These are phyloP conservation scores for Drymonia ruficornis DNA, from an alignment of 2,888 invertebrate species.

Conservation along the genomic window DNA sequence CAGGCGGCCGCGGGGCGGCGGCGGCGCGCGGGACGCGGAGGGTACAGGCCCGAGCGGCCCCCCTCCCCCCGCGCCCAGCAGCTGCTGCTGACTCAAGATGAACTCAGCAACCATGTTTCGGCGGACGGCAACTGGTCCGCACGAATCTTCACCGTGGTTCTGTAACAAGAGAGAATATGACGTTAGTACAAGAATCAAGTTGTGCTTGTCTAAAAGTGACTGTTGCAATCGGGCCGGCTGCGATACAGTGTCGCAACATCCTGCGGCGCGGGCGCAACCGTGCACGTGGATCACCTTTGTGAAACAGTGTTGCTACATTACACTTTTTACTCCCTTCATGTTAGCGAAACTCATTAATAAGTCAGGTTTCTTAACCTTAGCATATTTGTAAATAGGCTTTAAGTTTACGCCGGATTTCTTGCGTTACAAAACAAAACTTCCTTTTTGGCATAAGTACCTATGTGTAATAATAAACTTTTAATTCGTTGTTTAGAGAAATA, in stretches of 20 bases:
- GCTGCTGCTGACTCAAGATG: constrained; percentile 89
- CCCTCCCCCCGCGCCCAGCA: constrained; percentile 68
- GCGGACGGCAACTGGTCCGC: constrained; percentile 82
- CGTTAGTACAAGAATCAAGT: constrained; percentile 58
- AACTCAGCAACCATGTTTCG: constrained; percentile 95
- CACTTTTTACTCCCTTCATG: constrained; percentile 72
- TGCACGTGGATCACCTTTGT: constrained; percentile 74
- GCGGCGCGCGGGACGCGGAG: constrained; percentile 62
- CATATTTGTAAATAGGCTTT: constrained; percentile 46
- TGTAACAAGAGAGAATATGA: constrained; percentile 72
- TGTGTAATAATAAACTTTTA: too few species aligned
- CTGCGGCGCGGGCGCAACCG: constrained; percentile 64
- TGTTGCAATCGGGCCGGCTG: constrained; percentile 63
- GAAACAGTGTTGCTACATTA: constrained; percentile 70
- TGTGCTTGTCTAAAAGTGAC: constrained; percentile 59
- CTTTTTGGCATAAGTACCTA: too few species aligned
- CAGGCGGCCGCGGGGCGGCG: constrained; percentile 65
- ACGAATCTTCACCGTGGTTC: constrained; percentile 77
- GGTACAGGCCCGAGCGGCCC: constrained; percentile 70
- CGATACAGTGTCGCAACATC: constrained; percentile 74
- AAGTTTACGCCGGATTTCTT: constrained; percentile 66
- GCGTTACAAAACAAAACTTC: constrained; percentile 62
- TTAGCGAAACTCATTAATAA: constrained; percentile 70
- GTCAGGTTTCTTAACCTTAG: constrained; percentile 65
- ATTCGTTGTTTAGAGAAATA: too few species aligned